Percentiles rank a stretch among this genome's conserved stretches.
These are phyloP conservation scores for Momotus momota DNA, from an alignment of 2,797 vertebrate genomes.

Conservation along the genomic window DNA sequence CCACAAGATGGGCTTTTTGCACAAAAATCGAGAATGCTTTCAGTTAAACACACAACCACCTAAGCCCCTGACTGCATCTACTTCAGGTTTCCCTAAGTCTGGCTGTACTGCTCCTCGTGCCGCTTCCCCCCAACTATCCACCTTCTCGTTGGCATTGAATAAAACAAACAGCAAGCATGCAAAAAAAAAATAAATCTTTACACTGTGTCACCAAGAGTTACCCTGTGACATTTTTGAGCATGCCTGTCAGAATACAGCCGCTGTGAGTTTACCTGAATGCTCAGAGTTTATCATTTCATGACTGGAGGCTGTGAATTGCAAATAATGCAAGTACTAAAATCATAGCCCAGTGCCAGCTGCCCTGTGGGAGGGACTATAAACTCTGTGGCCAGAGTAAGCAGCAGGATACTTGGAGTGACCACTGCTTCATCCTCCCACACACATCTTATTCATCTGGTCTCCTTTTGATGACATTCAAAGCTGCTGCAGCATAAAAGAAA, in stretches of 20 bases:
- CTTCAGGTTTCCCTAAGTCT: constrained; percentile 11
- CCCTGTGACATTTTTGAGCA: background rate
- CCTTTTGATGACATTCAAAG: constrained; percentile 60
- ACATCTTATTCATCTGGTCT: constrained; percentile 49
- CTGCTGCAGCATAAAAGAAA: constrained; percentile 53
- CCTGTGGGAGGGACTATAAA: constrained; percentile 65
- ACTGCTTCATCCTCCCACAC: constrained; percentile 67
- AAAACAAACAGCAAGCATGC: background rate
- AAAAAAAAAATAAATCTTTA: background rate
- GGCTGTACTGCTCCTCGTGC: background rate
- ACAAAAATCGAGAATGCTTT: background rate
- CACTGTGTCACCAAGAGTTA: background rate
- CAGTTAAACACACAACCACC: background rate
- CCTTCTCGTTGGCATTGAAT: background rate
- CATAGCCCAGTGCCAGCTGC: constrained; percentile 63
- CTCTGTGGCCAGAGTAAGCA: constrained; percentile 55
- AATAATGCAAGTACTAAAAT: constrained; percentile 64
- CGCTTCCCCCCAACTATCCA: background rate
- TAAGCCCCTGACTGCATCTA: background rate
- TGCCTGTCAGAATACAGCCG: constrained; percentile 71
- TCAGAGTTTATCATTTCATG: constrained; percentile 68
- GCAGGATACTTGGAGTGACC: constrained; percentile 60
- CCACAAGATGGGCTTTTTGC: background rate
- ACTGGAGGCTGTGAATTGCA: constrained; percentile 73
- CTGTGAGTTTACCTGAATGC: constrained; percentile 64